phyloP scores from a whole-genome alignment of 2,113 vertebrate genomes.

The Sakesphorus luctuosus region DNA sequence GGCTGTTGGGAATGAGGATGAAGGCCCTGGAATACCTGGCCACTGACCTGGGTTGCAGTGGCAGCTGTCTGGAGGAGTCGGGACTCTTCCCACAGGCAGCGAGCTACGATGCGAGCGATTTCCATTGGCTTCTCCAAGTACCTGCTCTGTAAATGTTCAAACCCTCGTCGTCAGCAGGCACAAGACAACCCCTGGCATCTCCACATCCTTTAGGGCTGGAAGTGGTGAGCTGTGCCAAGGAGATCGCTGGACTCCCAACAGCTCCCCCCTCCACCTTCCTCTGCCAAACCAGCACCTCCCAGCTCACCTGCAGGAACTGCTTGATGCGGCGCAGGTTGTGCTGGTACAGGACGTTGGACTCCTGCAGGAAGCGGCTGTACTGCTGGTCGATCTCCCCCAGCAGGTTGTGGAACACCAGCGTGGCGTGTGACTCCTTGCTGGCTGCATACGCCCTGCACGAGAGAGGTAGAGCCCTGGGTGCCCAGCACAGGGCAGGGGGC shows the following conservation, averaged over 20 bases:
- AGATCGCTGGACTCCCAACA: rapidly evolving
- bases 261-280: too few species aligned
- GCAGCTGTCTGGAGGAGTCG: constrained; percentile 92
- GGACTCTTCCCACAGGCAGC: constrained; percentile 96
- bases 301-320: constrained; percentile 90
- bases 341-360: constrained; percentile 97
- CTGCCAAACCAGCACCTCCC: background rate
- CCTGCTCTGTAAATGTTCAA: constrained; percentile 81
- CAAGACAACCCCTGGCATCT: rapidly evolving
- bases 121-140: constrained; percentile 98
- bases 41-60: constrained; percentile 87
- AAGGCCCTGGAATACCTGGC: background rate
- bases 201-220: rapidly evolving
- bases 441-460: constrained; percentile 89
- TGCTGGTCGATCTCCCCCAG: constrained; percentile 98
- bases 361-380: constrained; percentile 97
- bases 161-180: background rate
- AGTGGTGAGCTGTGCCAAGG: background rate
- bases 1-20: background rate
- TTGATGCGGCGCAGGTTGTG: constrained; percentile 98
- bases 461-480: background rate
- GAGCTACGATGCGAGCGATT: constrained; percentile 94
- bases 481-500: background rate
- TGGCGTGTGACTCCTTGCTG: constrained; percentile 96
- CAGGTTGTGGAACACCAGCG: constrained; percentile 97